phyloP scores from a whole-genome alignment of 2,113 vertebrate genomes.

The Semicossyphus pulcher region DNA sequence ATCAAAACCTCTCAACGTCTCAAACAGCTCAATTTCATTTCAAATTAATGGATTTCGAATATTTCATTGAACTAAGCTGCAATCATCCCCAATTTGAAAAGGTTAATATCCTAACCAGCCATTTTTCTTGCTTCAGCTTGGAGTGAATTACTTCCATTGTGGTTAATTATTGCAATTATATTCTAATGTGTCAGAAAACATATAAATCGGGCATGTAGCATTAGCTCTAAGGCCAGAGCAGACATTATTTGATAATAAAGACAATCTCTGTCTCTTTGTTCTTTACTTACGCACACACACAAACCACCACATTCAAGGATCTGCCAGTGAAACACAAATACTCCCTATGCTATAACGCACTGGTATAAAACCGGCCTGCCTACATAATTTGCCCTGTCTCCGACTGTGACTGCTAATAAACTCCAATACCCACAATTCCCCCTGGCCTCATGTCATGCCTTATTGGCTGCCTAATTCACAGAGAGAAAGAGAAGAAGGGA shows the following conservation, averaged over 20 bases:
- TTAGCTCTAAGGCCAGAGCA: neutral
- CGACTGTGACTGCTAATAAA: slow-evolving; percentile 63
- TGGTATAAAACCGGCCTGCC: slow-evolving; percentile 34
- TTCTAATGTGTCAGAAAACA: slow-evolving; percentile 22
- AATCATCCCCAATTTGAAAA: slow-evolving; percentile 43
- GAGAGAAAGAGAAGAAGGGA: slow-evolving; percentile 48
- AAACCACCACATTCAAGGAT: neutral
- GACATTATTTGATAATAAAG: slow-evolving; percentile 2
- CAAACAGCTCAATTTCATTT: slow-evolving; percentile 41
- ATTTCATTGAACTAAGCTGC: slow-evolving; percentile 35
- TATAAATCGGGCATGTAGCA: neutral
- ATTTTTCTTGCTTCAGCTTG: slow-evolving; percentile 23
- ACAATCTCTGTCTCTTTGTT: neutral
- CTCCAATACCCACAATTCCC: slow-evolving; percentile 71
- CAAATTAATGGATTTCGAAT: slow-evolving; percentile 49
- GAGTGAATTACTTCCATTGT: slow-evolving; percentile 38
- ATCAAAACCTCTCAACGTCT: slow-evolving; percentile 35
- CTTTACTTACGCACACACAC: neutral
- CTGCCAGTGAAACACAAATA: slow-evolving; percentile 31
- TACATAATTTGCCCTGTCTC: slow-evolving; percentile 40
- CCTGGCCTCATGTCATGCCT: slow-evolving; percentile 67
- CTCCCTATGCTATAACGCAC: slow-evolving; percentile 21
- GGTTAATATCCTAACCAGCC: slow-evolving; percentile 40
- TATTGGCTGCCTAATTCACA: slow-evolving; percentile 75
- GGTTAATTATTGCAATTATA: slow-evolving; percentile 34